These are phyloP conservation scores for Chrysomallon squamiferum DNA, from an alignment of 1,140 invertebrate species.

Conservation along the genomic window DNA sequence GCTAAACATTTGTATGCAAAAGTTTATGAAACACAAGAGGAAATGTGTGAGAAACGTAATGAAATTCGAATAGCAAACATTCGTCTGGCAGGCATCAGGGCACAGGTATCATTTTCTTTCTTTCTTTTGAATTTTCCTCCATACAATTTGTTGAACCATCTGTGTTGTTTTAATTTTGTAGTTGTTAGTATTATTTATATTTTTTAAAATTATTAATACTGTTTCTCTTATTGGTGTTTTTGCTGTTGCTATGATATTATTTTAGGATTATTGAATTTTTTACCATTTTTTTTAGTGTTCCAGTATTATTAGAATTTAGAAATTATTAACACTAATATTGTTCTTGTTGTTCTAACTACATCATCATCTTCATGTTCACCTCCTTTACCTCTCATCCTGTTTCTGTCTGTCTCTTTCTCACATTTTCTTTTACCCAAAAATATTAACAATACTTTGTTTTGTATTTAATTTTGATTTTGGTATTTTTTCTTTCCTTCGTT, in stretches of 20 bases:
- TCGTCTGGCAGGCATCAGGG: constrained; percentile 84
- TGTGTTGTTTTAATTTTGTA: not conserved
- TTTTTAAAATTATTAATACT: too few species aligned
- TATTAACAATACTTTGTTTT: too few species aligned
- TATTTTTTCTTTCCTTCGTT: too few species aligned
- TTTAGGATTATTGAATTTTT: too few species aligned
- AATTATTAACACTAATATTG: too few species aligned
- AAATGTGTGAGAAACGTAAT: constrained; percentile 92
- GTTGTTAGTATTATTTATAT: too few species aligned
- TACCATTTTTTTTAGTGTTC: too few species aligned
- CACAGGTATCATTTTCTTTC: constrained; percentile 75
- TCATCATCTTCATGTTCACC: too few species aligned
- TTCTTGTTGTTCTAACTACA: not conserved
- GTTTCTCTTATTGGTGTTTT: too few species aligned
- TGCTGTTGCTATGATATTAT: too few species aligned
- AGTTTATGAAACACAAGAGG: constrained; percentile 93
- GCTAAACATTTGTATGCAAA: constrained; percentile 89
- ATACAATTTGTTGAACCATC: not conserved
- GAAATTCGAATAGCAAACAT: constrained; percentile 90
- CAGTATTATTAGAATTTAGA: too few species aligned
- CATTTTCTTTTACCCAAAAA: not conserved
- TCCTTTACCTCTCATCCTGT: not conserved
- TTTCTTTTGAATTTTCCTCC: not conserved
- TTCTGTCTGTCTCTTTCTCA: constrained; percentile 3
- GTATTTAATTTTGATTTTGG: too few species aligned